These are phyloP conservation scores for Cyclina sinensis DNA, from an alignment of 1,140 invertebrate genomes.

Conservation along the genomic window DNA sequence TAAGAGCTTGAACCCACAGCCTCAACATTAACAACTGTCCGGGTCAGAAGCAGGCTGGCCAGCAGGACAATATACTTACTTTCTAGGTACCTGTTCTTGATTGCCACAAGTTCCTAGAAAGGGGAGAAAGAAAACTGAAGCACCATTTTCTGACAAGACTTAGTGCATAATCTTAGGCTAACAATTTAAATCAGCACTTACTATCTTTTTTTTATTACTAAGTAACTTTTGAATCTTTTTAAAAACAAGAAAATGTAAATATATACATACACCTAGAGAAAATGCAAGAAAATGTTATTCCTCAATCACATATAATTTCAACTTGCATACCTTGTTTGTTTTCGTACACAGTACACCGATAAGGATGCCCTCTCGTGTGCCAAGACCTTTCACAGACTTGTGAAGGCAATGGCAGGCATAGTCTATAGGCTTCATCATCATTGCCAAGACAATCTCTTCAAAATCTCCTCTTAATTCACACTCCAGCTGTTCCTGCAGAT, in stretches of 20 bases:
- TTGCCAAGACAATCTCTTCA: slow-evolving; percentile 94
- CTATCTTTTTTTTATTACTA: too few species aligned
- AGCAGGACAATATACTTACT: slow-evolving; percentile 63
- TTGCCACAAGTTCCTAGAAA: slow-evolving; percentile 71
- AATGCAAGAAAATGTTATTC: too few species aligned
- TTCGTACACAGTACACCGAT: slow-evolving; percentile 78
- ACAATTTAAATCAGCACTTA: too few species aligned
- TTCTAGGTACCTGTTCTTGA: slow-evolving; percentile 73
- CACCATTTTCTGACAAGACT: too few species aligned
- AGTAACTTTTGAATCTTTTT: too few species aligned
- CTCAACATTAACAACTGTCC: too few species aligned
- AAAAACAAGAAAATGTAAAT: too few species aligned
- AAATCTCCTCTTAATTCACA: slow-evolving; percentile 96
- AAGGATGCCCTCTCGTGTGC: slow-evolving; percentile 72
- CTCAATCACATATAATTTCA: background rate
- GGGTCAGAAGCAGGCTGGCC: too few species aligned
- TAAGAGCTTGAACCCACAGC: too few species aligned
- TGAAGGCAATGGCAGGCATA: slow-evolving; percentile 95
- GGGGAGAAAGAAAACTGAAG: too few species aligned
- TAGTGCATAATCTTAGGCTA: too few species aligned
- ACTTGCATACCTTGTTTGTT: slow-evolving; percentile 66
- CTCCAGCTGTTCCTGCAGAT: slow-evolving; percentile 95
- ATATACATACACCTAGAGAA: too few species aligned
- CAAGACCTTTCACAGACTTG: slow-evolving; percentile 91
- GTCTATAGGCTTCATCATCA: slow-evolving; percentile 95